Percentiles rank a stretch among this genome's conserved stretches.
phyloP scores from a whole-genome alignment of 2,797 vertebrate genomes.

The Trachops cirrhosus region DNA sequence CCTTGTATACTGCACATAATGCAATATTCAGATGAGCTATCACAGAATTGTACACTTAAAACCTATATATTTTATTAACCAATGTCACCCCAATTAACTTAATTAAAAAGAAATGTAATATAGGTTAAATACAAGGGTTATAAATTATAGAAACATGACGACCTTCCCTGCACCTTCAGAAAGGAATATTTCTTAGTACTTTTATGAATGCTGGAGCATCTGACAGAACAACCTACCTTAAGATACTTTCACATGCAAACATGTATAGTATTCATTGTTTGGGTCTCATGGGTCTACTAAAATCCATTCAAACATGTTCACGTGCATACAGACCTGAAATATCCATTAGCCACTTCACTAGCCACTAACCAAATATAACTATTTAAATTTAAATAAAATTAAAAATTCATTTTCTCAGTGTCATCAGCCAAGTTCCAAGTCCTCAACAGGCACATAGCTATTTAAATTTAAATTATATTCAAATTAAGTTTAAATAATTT shows the following conservation, averaged over 20 bases:
- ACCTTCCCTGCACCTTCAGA: background rate
- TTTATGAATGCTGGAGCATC: background rate
- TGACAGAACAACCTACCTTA: background rate
- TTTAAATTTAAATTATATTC: slow-evolving; percentile 14
- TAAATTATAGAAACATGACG: background rate
- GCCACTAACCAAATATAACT: background rate
- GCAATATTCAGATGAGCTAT: background rate
- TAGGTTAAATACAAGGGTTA: background rate
- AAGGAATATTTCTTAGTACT: background rate
- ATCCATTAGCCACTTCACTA: background rate
- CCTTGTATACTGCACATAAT: background rate
- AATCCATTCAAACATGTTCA: background rate
- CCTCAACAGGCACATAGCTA: background rate
- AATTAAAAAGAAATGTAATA: background rate
- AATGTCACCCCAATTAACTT: background rate
- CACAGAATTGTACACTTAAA: background rate
- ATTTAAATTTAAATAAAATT: slow-evolving; percentile 13
- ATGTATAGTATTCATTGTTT: background rate
- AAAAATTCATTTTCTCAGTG: background rate
- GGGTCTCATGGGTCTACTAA: background rate
- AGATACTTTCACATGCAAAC: background rate
- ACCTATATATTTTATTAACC: background rate
- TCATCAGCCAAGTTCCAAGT: background rate
- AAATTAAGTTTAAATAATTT: slow-evolving; percentile 8
- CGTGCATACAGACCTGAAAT: background rate